phyloP scores from a whole-genome alignment of 2,888 invertebrate species.

The Hyposoter didymator region DNA sequence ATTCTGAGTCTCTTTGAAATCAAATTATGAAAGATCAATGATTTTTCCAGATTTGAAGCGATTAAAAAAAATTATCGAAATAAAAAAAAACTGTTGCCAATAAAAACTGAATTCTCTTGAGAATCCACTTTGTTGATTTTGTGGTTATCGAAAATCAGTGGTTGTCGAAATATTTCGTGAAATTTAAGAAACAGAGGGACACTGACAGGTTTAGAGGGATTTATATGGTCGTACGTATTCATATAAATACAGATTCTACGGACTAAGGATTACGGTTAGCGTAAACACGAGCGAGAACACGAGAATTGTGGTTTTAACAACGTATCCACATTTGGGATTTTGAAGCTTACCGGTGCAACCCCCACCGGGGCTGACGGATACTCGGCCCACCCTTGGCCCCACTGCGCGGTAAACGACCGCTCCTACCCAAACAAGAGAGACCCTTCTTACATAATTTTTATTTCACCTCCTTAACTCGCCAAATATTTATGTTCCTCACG shows the following conservation, averaged over 20 bases:
- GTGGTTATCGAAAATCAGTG: not conserved
- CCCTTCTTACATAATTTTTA: slow-evolving; percentile 74
- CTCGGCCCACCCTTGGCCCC: slow-evolving; percentile 83
- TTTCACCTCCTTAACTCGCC: slow-evolving; percentile 17
- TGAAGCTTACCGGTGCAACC: slow-evolving; percentile 84
- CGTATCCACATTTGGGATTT: slow-evolving; percentile 79
- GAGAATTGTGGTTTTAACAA: slow-evolving; percentile 80
- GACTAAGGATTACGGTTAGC: slow-evolving; percentile 82
- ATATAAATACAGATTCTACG: slow-evolving; percentile 74
- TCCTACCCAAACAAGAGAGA: slow-evolving; percentile 83
- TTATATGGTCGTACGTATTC: slow-evolving; percentile 9
- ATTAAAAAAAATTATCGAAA: not conserved
- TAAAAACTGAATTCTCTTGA: not conserved
- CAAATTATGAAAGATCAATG: not conserved
- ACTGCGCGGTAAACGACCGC: slow-evolving; percentile 84
- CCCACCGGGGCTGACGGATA: slow-evolving; percentile 83
- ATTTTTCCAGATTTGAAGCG: too few species aligned
- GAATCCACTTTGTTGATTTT: not conserved
- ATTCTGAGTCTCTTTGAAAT: not conserved
- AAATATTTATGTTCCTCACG: not conserved
- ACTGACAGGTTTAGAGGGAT: not conserved
- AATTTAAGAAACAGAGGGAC: not conserved
- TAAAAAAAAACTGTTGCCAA: not conserved
- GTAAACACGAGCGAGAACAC: slow-evolving; percentile 81
- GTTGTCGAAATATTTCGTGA: not conserved